Evolutionary conservation across 2,113 vertebrate genomes (phyloP).

Genomic region (Origma solitaria): DNA sequence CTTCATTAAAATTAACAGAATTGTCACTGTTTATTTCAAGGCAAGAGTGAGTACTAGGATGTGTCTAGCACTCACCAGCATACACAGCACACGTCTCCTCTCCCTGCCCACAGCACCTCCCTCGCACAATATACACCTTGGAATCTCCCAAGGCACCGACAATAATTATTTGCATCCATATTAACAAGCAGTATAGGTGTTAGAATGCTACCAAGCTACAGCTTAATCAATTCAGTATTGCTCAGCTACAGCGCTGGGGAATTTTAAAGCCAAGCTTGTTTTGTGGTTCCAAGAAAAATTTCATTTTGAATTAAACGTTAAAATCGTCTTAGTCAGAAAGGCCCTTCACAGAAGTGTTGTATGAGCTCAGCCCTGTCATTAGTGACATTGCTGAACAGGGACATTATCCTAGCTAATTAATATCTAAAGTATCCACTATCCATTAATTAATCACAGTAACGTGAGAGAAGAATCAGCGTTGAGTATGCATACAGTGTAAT

Average conservation of each 20-base stretch:
- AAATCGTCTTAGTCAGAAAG: not conserved
- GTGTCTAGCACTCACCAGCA: not conserved
- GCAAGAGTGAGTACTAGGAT: not conserved
- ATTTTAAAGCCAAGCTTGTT: not conserved
- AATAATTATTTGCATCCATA: not conserved
- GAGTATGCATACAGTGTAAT: not conserved
- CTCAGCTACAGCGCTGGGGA: rapidly evolving
- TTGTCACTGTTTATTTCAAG: not conserved
- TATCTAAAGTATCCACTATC: not conserved
- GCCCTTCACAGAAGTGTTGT: not conserved
- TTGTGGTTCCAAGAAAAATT: not conserved
- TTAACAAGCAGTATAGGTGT: not conserved
- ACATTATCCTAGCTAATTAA: not conserved
- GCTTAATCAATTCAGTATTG: not conserved
- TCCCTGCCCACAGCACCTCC: not conserved
- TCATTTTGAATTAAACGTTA: not conserved
- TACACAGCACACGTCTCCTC: rapidly evolving
- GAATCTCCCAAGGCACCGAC: not conserved
- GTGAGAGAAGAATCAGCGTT: not conserved
- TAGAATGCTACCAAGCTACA: not conserved
- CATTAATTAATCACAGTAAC: slow-evolving; percentile 11
- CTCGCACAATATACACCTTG: not conserved
- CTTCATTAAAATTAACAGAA: slow-evolving; percentile 16
- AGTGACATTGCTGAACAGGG: not conserved
- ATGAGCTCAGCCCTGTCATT: not conserved